Evolutionary conservation across 2,113 vertebrate species (phyloP).

Genomic region (Pseudorectes ferrugineus): DNA sequence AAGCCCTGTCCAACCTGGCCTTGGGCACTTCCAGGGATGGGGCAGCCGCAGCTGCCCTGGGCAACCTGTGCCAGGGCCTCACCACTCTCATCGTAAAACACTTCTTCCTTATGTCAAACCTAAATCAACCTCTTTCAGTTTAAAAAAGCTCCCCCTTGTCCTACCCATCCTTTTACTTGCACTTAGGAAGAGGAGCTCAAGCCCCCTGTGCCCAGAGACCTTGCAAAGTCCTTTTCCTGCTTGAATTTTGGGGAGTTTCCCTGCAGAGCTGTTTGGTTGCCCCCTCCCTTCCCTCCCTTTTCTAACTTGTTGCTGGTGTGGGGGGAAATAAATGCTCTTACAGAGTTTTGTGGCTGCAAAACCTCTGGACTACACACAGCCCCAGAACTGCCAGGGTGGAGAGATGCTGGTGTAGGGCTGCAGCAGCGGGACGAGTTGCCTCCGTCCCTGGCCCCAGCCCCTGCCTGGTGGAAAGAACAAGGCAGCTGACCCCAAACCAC

Average conservation of each 20-base stretch:
- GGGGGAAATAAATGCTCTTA: not conserved
- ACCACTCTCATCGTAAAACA: not conserved
- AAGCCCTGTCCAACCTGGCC: not conserved
- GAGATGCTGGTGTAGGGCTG: not conserved
- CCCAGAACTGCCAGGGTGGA: not conserved
- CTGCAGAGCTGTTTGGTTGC: not conserved
- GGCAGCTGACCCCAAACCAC: not conserved
- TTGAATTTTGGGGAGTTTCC: not conserved
- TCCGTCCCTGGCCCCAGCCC: not conserved
- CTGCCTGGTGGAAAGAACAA: not conserved
- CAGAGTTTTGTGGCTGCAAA: not conserved
- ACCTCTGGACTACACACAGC: not conserved
- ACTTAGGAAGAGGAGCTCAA: not conserved
- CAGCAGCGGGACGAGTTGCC: accelerated
- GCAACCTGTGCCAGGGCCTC: not conserved
- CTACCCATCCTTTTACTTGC: not conserved
- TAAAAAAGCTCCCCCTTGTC: not conserved
- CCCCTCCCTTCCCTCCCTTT: not conserved
- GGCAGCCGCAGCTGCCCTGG: not conserved
- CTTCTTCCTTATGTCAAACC: not conserved
- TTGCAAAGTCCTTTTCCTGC: not conserved
- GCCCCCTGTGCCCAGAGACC: not conserved
- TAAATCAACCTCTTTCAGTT: not conserved
- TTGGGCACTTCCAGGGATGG: not conserved
- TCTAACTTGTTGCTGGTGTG: accelerated